Evolutionary conservation across 2,888 invertebrate genomes (phyloP).

Genomic region (Tachystola acroxantha): DNA sequence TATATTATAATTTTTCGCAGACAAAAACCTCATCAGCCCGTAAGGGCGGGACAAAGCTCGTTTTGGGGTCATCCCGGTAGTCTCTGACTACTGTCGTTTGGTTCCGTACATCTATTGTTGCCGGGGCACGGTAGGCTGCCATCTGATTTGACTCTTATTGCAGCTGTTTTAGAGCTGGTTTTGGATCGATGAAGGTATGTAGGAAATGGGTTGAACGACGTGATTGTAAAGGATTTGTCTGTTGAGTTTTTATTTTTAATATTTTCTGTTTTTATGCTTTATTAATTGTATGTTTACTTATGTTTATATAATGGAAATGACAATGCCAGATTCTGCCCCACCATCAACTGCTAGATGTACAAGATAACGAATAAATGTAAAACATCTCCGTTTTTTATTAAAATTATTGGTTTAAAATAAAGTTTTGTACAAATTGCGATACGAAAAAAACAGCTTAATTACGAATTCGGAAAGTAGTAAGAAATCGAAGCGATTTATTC

Average conservation of each 20-base stretch:
- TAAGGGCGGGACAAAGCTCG: slow-evolving; percentile 23
- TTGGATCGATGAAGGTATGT: background rate
- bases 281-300: too few species aligned
- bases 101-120: slow-evolving; percentile 8
- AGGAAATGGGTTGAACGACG: slow-evolving; percentile 1
- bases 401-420: too few species aligned
- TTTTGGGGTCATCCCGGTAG: slow-evolving; percentile 15
- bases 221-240: slow-evolving; percentile 1
- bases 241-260: background rate
- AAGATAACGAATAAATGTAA: too few species aligned
- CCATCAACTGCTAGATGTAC: too few species aligned
- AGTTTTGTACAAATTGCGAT: too few species aligned
- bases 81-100: slow-evolving; percentile 2
- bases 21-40: slow-evolving; percentile 34
- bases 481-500: too few species aligned
- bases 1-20: slow-evolving; percentile 20
- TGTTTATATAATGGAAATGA: too few species aligned
- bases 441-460: too few species aligned
- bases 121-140: slow-evolving; percentile 1
- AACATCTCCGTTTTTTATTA: too few species aligned
- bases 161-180: background rate
- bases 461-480: too few species aligned
- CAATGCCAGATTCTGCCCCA: too few species aligned
- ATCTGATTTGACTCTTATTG: background rate
- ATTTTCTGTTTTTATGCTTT: background rate